Conservation (phyloP, 2,113 vertebrate genomes). For the Neodon shergylaensis region DNA sequence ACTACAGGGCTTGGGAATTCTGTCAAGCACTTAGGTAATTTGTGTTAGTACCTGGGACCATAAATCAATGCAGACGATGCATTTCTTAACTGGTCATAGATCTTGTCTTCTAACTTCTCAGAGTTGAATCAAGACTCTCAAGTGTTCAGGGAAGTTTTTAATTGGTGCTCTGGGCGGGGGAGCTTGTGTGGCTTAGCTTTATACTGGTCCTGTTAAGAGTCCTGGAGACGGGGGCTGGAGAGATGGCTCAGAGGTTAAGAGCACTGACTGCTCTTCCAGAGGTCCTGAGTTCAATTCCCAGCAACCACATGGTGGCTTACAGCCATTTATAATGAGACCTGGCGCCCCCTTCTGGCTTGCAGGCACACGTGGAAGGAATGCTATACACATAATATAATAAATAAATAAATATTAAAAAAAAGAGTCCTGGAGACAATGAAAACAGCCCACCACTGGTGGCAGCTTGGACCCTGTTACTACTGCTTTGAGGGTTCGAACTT, state of each 20-base stretch:
- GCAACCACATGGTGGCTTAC: too few species aligned
- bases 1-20: background rate
- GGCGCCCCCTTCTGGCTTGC: too few species aligned
- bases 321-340: too few species aligned
- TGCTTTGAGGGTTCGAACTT: background rate
- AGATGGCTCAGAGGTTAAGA: too few species aligned
- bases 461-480: background rate
- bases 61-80: conserved; percentile 35
- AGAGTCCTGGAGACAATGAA: background rate
- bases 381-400: too few species aligned
- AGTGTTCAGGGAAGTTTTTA: background rate
- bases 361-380: too few species aligned
- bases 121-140: background rate
- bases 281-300: too few species aligned
- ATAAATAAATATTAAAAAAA: too few species aligned
- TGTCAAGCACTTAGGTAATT: conserved; percentile 45
- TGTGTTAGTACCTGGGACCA: conserved; percentile 1
- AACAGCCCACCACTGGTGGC: background rate
- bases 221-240: too few species aligned
- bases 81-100: background rate
- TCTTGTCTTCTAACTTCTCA: conserved; percentile 53
- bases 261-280: too few species aligned
- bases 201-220: background rate
- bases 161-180: background rate
- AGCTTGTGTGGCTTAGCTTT: background rate